Base-by-base conservation (phyloP, 2,113 vertebrate genomes). In the Bucco capensis region DNA sequence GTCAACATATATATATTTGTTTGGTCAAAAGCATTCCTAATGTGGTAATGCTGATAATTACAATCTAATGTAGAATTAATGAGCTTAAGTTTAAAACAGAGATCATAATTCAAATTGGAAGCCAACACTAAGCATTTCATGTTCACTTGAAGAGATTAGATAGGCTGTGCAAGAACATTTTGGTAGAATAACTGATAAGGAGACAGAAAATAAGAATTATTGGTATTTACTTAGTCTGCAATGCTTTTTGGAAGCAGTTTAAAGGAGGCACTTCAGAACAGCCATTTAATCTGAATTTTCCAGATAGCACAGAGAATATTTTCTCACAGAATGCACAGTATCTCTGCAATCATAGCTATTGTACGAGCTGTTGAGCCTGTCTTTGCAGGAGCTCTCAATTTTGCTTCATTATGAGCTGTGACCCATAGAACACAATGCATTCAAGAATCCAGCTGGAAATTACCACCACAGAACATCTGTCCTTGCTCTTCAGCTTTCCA, bases 121-220 rank as follows among this genome's bases (percentile, higher is more conserved):
- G 89, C 60, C 77, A 89, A 92, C 88, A 79, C 86, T 60, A 88
- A 92, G 75, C 83, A 95, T 91, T 92, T 92, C 93, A 78, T 78
- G 86, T 91, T 95, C 91, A 75, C 83, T 89, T 83, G 71, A 92
- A 95, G 71, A 97, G 96, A 95, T 94, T 56, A 95, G 96, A 89
- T 73, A 94, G 91, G 74, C 86, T 69, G 25, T 10, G 38, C 31
- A 49, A 89, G 92, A 97, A 91, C 61, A 53, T 93, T 93, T 95
- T 94, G 67, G 95, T 83, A 80, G 67, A 96, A 81, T 74, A 72
- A 90, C 66, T 10, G 91, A 97, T 96, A 97, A 97, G 86, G 86
- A 94, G 74, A 96, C 75, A 62, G 89, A 58, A 95, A 97, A 87
- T 96, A 95, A 95, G 76, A 97, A 95, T 91, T 93, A 96, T 53